phyloP scores from a whole-genome alignment of 2,113 vertebrate species.

The Sitta europaea region DNA sequence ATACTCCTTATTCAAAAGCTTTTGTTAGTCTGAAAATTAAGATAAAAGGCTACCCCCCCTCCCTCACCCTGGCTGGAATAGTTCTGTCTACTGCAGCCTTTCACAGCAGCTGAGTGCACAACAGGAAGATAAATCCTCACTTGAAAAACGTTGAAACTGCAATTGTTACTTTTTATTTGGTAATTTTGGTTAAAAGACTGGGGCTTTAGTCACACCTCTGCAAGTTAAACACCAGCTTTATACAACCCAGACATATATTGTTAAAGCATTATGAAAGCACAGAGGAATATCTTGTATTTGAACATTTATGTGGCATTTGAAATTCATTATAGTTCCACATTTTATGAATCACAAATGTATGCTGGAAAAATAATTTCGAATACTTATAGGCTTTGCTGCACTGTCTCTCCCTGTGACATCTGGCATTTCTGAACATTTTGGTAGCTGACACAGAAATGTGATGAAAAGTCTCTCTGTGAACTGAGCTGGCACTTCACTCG shows the following conservation, averaged over 20 bases:
- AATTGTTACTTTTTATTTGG: not conserved
- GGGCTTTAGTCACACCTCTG: not conserved
- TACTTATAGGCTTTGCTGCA: not conserved
- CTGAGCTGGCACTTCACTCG: not conserved
- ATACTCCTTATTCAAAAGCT: not conserved
- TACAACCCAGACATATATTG: not conserved
- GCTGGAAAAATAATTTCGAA: not conserved
- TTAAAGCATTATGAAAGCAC: not conserved
- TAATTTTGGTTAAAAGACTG: not conserved
- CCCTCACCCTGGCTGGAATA: not conserved
- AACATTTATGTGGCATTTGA: not conserved
- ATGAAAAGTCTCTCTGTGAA: not conserved
- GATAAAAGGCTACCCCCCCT: fast-evolving
- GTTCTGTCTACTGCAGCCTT: not conserved
- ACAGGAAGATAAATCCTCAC: not conserved
- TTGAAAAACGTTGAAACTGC: not conserved
- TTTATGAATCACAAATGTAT: not conserved
- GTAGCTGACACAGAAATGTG: not conserved
- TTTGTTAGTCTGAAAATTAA: not conserved
- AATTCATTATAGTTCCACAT: not conserved
- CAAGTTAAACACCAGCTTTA: not conserved
- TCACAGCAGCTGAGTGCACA: not conserved
- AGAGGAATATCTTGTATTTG: not conserved
- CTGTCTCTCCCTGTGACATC: not conserved
- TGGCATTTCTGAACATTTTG: not conserved